Evolutionary conservation across 2,113 vertebrate genomes (phyloP).

Genomic region (Paratilapia polleni): DNA sequence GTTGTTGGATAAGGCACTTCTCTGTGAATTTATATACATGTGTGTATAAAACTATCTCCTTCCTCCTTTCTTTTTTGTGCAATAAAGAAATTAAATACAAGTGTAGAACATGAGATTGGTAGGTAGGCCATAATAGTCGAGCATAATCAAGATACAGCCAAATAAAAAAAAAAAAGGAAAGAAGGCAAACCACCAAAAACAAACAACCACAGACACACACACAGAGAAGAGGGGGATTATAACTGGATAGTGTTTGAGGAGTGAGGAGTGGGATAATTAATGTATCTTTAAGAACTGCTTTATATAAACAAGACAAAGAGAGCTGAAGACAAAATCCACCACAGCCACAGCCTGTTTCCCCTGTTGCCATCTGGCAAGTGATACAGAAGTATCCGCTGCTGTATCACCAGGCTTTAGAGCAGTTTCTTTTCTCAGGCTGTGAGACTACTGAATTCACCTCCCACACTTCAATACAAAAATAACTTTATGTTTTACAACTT

Average conservation of each 20-base stretch:
- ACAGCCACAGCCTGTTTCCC: neutral
- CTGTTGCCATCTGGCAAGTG: neutral
- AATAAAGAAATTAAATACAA: neutral
- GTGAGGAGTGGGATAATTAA: conserved; percentile 14
- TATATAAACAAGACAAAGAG: conserved; percentile 11
- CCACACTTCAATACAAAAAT: neutral
- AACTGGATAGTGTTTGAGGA: neutral
- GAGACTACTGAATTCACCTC: neutral
- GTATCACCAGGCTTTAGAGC: neutral
- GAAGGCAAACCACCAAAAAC: neutral
- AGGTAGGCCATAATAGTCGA: neutral
- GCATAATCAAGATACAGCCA: neutral
- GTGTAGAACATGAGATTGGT: neutral
- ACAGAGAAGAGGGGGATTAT: neutral
- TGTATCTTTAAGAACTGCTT: neutral
- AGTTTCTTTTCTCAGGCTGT: neutral
- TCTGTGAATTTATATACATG: neutral
- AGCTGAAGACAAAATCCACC: neutral
- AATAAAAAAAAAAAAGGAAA: neutral
- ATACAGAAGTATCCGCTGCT: neutral
- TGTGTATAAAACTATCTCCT: neutral
- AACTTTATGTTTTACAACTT: neutral
- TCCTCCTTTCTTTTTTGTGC: neutral
- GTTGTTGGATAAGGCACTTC: neutral
- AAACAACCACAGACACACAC: neutral